Base-by-base conservation (phyloP, 2,113 vertebrate genomes). In the Octodon degus region DNA sequence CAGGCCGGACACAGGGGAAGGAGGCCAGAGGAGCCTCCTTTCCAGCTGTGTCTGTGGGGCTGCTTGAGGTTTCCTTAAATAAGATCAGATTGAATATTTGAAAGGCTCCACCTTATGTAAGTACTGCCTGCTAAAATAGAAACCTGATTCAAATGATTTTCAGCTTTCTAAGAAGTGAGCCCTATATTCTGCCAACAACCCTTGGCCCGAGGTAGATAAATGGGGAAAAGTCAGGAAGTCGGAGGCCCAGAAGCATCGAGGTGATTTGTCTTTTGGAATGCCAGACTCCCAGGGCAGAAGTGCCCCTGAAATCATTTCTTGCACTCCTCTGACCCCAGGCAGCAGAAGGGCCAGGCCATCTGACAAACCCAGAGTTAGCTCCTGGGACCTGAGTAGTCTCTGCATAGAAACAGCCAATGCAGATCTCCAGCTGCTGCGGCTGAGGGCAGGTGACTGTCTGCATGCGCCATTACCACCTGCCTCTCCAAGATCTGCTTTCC, bases 91-190 rank as follows among this genome's bases (percentile, higher is more conserved):
- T 67, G 68, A 97, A 94, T 79, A 32, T 70, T 94, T 95, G 76
- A 96, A 96, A 97, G 90, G 47, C 83, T 91, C 80, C 19, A 87
- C 93, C 85, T 97, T 95, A 80, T 65, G 90, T 88, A 97, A 95
- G 80, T 55, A 20, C 83, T 84, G 77, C 47, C 85, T 80, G 97
- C 77, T 79, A 89, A 95, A 96, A 96, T 84, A 97, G 87, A 93
- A 96, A 86, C 62, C 68, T 70, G 27, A 37, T 93, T 80, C 43
- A 40, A 89, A 86, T 87, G 81, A 91, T 86, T 94, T 90, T 81
- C 96, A 83, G 55, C 90, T 89, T 83, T 83, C 94, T 67, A 83
- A 90, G 90, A 94, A 84, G 82, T 32, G 60, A 81, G 82, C 55
- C 86, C 62, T 86, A 83, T 89, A 89, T 86, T 62, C 77, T 53